A percentile compares a stretch with the other conserved stretches of the same genome.
These are phyloP conservation scores for Hemiprocne comata DNA, from an alignment of 2,113 vertebrate genomes.

Conservation along the genomic window DNA sequence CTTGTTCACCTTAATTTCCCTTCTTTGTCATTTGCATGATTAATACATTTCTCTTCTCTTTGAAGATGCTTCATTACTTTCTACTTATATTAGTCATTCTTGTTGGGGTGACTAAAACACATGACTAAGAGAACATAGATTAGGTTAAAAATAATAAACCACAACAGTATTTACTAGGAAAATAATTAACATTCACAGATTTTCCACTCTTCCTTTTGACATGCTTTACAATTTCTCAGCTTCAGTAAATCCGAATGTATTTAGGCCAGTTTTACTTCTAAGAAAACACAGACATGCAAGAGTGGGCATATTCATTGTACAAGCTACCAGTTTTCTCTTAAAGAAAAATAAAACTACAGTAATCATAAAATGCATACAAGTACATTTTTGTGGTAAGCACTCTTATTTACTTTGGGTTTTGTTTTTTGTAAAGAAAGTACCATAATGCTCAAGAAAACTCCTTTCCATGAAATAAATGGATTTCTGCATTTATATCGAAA, in stretches of 20 bases:
- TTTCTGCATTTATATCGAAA: not conserved
- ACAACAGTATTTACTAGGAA: conserved; percentile 25
- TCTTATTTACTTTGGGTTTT: not conserved
- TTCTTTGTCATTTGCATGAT: not conserved
- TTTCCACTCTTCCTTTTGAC: not conserved
- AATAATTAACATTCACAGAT: conserved; percentile 35
- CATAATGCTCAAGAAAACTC: accelerated
- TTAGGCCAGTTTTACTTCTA: not conserved
- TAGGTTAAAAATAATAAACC: conserved; percentile 65
- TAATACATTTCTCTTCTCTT: not conserved
- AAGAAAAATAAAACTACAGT: not conserved
- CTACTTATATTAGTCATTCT: conserved; percentile 45
- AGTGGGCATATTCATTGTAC: not conserved
- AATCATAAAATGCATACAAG: not conserved
- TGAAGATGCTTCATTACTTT: conserved; percentile 42
- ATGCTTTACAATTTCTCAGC: not conserved
- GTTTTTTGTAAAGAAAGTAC: not conserved
- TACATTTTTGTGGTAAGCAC: not conserved
- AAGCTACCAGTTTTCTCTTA: not conserved
- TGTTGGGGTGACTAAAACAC: conserved; percentile 49
- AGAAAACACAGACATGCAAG: not conserved
- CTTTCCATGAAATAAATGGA: not conserved
- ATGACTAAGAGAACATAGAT: conserved; percentile 53
- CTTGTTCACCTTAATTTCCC: not conserved
- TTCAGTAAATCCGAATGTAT: not conserved